Base-by-base conservation (phyloP, 1,140 invertebrate genomes). In the Schlechtendalia chinensis region DNA sequence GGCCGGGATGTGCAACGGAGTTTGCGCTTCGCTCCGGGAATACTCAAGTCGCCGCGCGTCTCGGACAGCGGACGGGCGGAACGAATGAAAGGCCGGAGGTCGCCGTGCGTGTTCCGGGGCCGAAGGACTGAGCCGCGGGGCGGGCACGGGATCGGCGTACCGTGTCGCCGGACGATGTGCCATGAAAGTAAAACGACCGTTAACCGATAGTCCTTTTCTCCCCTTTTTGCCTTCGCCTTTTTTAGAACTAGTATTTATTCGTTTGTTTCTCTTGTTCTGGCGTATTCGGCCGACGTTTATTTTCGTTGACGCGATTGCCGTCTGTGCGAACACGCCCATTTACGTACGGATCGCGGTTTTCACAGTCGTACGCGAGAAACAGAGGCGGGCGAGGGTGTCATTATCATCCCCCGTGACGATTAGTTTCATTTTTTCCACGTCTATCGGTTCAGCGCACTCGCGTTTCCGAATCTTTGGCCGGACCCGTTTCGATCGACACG, bases 21-120 rank as follows among this genome's bases (percentile, higher is more conserved):
- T 79, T 79, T 50, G 75, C 22, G 32, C 47, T 79, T 63, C 75
- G 22, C 54, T 50, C 5, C 58, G 22, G 56, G 75, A 79, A 79
- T 79, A 79, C 75, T 61, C 58, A 79, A 79, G 75, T 79, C 45
- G 45, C 1, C 22, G 3, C 32, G 19, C 0, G 29, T 10, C 27
- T 3, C 53, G 61, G 17, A 17, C 10, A 5, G 12, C 6, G 8
- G 29, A n/a, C 6, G 4, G 59, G 16, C 14, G 58, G 58, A n/a
- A 16, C 12, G 58, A 11, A 27, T 5, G 39, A 45, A 45, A 45
- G 4, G 39, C n/a, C n/a, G n/a, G n/a, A n/a, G n/a, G n/a, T n/a
- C n/a, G n/a, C n/a, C 12, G 11, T 39, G 8, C 16, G 39, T 27
- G 45, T 69, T 17, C 39, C 22, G 5, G n/a, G 67, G 6, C 22